phyloP scores from a whole-genome alignment of 37 sponge, comb jelly and placozoan species.

The Ephydatia muelleri region DNA sequence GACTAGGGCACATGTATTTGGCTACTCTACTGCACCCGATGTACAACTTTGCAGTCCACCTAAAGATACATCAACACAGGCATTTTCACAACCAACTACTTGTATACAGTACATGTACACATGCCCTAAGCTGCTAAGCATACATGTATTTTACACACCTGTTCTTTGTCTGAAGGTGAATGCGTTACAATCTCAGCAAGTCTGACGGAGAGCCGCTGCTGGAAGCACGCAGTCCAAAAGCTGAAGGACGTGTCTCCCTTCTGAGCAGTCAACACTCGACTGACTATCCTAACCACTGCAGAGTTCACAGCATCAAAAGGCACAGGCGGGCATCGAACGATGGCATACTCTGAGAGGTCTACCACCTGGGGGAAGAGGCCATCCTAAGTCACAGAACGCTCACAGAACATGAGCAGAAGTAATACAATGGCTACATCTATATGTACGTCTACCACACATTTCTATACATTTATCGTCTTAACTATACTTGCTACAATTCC shows the following conservation, averaged over 20 bases:
- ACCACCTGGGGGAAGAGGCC: slow-evolving; percentile 26
- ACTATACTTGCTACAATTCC: too few relatives aligned
- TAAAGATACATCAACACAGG: too few relatives aligned
- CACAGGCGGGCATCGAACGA: slow-evolving; percentile 8
- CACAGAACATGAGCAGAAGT: neutral
- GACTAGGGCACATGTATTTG: too few relatives aligned
- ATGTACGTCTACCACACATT: too few relatives aligned
- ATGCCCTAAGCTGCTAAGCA: too few relatives aligned
- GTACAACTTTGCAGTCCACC: too few relatives aligned
- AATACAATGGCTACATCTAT: neutral
- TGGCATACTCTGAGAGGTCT: slow-evolving; percentile 15
- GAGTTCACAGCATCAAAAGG: slow-evolving; percentile 25
- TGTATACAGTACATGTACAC: too few relatives aligned
- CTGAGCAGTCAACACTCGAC: neutral
- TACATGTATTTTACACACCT: neutral
- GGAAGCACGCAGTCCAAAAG: slow-evolving; percentile 10
- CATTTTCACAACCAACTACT: too few relatives aligned
- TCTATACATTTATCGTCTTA: too few relatives aligned
- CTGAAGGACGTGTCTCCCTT: neutral
- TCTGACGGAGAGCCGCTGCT: slow-evolving; percentile 16
- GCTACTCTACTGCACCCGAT: too few relatives aligned
- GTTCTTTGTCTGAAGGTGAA: neutral
- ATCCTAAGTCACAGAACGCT: neutral
- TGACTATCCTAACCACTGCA: neutral
- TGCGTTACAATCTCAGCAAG: neutral